Evolutionary conservation across 2,888 invertebrate genomes (phyloP).

Genomic region (Lasius platythorax): DNA sequence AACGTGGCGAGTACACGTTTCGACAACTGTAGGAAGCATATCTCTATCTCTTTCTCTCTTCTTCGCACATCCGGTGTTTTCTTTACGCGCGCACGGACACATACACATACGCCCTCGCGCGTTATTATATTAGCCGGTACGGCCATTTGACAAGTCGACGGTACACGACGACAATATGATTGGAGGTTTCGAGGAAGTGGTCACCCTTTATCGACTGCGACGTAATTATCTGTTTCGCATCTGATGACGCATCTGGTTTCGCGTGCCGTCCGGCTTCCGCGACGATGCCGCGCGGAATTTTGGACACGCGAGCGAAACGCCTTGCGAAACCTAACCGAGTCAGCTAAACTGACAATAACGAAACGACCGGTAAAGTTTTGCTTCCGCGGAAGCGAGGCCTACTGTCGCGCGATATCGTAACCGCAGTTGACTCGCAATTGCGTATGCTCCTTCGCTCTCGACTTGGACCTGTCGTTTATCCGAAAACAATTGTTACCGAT

Average conservation of each 20-base stretch:
- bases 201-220: conserved; percentile 64
- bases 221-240: conserved; percentile 53
- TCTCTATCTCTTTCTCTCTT: neutral
- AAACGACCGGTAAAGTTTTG: conserved; percentile 1
- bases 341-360: conserved; percentile 35
- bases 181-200: conserved; percentile 75
- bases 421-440: conserved; percentile 4
- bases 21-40: conserved; percentile 10
- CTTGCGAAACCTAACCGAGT: conserved; percentile 26
- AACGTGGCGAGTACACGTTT: conserved; percentile 16
- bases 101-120: conserved; percentile 15
- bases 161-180: conserved; percentile 75
- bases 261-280: conserved; percentile 36
- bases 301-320: conserved; percentile 45
- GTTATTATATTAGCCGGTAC: conserved; percentile 14
- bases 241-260: conserved; percentile 55
- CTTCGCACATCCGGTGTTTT: conserved; percentile 51
- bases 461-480: neutral
- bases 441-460: neutral
- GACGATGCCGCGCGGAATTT: conserved; percentile 37
- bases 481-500: neutral
- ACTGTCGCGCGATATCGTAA: conserved; percentile 12
- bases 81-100: conserved; percentile 18
- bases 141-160: conserved; percentile 53
- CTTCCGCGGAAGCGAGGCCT: neutral